Conservation (phyloP, 2,797 vertebrate genomes). For the Zenarchopterus dispar region DNA sequence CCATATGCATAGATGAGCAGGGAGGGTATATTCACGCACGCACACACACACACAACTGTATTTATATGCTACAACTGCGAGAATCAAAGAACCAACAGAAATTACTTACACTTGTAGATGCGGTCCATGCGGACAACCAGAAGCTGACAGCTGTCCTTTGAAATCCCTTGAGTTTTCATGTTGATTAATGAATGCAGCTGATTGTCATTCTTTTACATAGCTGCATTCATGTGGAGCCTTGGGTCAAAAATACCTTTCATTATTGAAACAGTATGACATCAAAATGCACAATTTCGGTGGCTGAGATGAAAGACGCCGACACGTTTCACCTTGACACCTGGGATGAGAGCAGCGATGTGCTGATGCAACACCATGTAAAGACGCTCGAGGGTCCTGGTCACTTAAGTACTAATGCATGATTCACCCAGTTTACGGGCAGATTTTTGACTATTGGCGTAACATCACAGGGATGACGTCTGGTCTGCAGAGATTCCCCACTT, state of each 20-base stretch:
- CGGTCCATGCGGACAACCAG: not conserved
- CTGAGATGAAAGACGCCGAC: conserved; percentile 5
- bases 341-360: conserved; percentile 25
- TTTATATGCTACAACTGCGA: no score
- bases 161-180: not conserved
- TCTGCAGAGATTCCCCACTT: conserved; percentile 41
- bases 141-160: not conserved
- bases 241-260: conserved; percentile 11
- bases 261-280: conserved; percentile 7
- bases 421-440: conserved; percentile 47
- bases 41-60: no score
- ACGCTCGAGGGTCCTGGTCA: conserved; percentile 20
- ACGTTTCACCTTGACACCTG: conserved; percentile 44
- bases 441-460: conserved; percentile 44
- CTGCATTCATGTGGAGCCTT: not conserved
- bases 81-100: conserved; percentile 2
- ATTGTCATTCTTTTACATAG: not conserved
- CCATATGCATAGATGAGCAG: no score
- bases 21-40: no score
- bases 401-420: conserved; percentile 22
- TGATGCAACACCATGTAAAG: conserved; percentile 52
- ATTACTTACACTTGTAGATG: not conserved
- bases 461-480: conserved; percentile 35
- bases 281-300: not conserved
- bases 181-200: conserved; percentile 1